Conservation (phyloP, 2,888 invertebrate species). For the Hymenopus coronatus region DNA sequence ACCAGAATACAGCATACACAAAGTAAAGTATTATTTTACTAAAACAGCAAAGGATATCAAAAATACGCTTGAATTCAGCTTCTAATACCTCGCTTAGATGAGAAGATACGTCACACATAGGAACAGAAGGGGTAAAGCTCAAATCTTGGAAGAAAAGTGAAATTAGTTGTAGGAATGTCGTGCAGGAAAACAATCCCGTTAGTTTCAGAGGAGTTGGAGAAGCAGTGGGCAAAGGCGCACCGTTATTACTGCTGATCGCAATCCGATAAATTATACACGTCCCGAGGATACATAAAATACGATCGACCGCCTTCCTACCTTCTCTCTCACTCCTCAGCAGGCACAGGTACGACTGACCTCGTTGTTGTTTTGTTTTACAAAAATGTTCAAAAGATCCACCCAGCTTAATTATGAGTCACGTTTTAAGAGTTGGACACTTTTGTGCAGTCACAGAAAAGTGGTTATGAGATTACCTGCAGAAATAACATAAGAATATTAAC, state of each 20-base stretch:
- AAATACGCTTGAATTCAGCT: too few species aligned
- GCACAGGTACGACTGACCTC: background rate
- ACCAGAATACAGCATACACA: too few species aligned
- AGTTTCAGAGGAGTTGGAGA: background rate
- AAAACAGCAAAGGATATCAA: too few species aligned
- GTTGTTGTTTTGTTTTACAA: background rate
- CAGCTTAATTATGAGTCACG: too few species aligned
- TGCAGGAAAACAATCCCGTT: background rate
- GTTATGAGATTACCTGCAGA: too few species aligned
- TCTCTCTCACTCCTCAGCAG: background rate
- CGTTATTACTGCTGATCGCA: background rate
- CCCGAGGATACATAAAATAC: background rate
- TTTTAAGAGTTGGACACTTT: too few species aligned
- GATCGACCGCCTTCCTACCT: background rate
- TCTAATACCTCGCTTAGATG: background rate
- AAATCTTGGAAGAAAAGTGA: background rate
- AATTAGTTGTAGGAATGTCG: background rate
- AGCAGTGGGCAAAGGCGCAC: background rate
- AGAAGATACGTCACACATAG: background rate
- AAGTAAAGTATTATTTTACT: too few species aligned
- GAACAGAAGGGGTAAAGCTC: background rate
- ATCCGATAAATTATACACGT: background rate
- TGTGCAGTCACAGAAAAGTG: too few species aligned
- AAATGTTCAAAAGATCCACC: background rate
- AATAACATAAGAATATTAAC: too few species aligned